A percentile compares a stretch with the other conserved stretches of the same genome.
Conservation (phyloP, 2,113 vertebrate genomes). For the Synodontis membranacea region DNA sequence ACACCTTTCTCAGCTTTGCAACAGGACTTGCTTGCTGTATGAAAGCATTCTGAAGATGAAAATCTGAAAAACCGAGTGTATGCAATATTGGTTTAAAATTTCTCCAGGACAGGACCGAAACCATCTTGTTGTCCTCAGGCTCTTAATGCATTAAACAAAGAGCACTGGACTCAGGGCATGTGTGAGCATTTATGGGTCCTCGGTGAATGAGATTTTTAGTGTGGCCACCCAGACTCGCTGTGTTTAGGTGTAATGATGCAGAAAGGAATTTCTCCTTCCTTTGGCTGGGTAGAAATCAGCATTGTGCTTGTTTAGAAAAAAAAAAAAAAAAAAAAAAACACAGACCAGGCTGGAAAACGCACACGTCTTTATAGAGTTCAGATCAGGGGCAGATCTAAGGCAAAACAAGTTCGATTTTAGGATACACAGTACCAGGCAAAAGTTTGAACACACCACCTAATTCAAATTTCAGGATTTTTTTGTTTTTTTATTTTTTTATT, state of each 20-base stretch:
- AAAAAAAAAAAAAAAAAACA: background rate
- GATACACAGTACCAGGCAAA: too few species aligned
- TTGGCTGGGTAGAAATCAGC: constrained; percentile 22
- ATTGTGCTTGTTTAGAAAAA: constrained; percentile 9
- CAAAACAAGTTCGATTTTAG: background rate
- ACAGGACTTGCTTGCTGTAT: background rate
- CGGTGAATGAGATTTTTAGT: constrained; percentile 23
- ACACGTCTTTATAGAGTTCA: background rate
- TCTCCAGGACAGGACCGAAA: background rate
- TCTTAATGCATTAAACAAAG: background rate
- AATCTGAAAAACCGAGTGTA: background rate
- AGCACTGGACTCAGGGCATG: background rate
- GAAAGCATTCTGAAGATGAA: too few species aligned
- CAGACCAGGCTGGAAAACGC: background rate
- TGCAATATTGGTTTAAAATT: background rate
- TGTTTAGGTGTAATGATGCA: constrained; percentile 43
- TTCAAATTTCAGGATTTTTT: too few species aligned
- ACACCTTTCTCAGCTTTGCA: background rate
- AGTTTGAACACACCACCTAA: too few species aligned
- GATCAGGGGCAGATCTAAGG: background rate
- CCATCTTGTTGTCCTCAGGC: background rate
- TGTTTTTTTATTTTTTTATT: too few species aligned
- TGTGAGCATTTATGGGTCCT: constrained; percentile 17
- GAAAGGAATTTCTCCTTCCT: constrained; percentile 53
- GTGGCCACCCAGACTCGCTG: constrained; percentile 43